Base-by-base conservation (phyloP, 2,113 vertebrate species). In the Sebastes schlegelii region DNA sequence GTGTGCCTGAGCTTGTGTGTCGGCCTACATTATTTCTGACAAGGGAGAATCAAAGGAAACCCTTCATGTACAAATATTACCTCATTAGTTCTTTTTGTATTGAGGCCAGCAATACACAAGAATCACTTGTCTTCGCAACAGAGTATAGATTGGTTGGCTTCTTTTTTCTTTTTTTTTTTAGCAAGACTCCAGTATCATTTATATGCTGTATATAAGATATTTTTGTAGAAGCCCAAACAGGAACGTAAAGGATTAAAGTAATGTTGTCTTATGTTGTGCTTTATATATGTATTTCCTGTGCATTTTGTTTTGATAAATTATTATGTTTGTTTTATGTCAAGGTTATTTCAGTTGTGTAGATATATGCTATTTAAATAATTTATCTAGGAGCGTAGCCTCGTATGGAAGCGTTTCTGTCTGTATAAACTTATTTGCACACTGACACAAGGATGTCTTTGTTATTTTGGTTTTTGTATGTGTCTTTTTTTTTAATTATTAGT, bases 361-460 rank as follows among this genome's bases (percentile, higher is more conserved):
- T 99, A 97, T 64, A 97, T 77, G 97, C 97, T 99, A 99, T 99
- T 99, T 99, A 99, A 99, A 96, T 99, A 99, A 99, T 98, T 99
- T 99, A 99, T 99, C 96, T 95, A 94, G 96, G 97, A 97, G 96
- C 95, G 96, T 95, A 95, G 96, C 96, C 96, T 95, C 94, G 96
- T 96, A 96, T 95, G 96, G 95, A 97, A 96, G 96, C 96, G 94
- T 97, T 98, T 98, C 96, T 98, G 96, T 98, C 96, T 99, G 98
- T 99, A 98, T 97, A 97, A 97, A 96, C 96, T 80, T 91, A 95
- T 99, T 99, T 99, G 97, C 98, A 99, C 98, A 99, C 95, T 97
- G 97, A 97, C 96, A 93, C 95, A 94, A 98, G 97, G 94, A 97
- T 96, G 93, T 95, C 91, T 92, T 92, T 93, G 88, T 92, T 96